A percentile compares a stretch with the other conserved stretches of the same genome.
Evolutionary conservation across 2,113 vertebrate species (phyloP).

Genomic region (Callionymus lyra): DNA sequence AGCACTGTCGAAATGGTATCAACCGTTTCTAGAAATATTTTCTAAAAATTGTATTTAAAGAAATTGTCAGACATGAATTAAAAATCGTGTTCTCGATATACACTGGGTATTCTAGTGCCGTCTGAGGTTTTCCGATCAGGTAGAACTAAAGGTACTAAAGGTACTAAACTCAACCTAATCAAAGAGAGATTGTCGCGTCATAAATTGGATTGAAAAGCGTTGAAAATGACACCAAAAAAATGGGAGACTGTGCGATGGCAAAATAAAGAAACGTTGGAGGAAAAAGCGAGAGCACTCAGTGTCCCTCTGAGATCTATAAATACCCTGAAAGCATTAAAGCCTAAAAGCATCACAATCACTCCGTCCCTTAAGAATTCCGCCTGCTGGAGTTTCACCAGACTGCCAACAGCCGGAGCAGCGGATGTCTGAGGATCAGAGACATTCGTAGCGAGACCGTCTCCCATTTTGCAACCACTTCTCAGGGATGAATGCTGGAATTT

Average conservation of each 20-base stretch:
- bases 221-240: conserved; percentile 40
- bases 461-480: conserved; percentile 23
- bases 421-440: conserved; percentile 25
- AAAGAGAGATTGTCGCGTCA: no score
- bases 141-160: no score
- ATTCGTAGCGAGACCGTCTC: conserved; percentile 31
- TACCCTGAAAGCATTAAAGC: conserved; percentile 56
- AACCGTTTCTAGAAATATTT: no score
- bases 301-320: conserved; percentile 58
- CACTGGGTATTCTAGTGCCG: no score
- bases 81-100: no score
- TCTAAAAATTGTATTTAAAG: no score
- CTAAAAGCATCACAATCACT: conserved; percentile 58
- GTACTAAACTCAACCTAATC: no score
- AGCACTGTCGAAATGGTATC: no score
- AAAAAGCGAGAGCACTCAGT: conserved; percentile 35
- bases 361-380: conserved; percentile 31
- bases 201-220: conserved; percentile 35
- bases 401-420: conserved; percentile 19
- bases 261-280: conserved; percentile 7
- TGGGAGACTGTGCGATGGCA: conserved; percentile 25
- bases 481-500: conserved; percentile 15
- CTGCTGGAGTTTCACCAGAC: conserved; percentile 41
- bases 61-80: no score
- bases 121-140: no score